phyloP scores from a whole-genome alignment of 2,888 invertebrate genomes.

The Myopa testacea region DNA sequence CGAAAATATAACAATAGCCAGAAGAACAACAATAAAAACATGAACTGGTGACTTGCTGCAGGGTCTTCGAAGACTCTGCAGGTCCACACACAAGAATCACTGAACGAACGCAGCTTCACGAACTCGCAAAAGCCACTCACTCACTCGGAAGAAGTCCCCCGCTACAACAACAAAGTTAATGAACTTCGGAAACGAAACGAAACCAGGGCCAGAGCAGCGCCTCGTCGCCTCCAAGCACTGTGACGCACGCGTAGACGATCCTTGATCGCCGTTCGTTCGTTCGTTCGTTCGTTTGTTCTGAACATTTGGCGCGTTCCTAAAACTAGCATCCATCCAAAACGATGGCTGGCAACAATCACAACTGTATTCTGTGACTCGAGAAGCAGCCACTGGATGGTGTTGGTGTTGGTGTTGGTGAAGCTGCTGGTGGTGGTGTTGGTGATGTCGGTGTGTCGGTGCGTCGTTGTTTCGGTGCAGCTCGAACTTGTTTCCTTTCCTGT shows the following conservation, averaged over 20 bases:
- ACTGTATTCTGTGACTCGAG: background rate
- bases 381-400: background rate
- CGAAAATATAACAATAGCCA: background rate
- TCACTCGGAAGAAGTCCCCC: background rate
- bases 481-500: constrained; percentile 1
- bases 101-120: constrained; percentile 17
- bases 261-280: background rate
- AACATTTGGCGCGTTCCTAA: background rate
- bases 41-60: constrained; percentile 12
- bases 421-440: background rate
- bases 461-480: background rate
- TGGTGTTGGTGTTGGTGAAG: background rate
- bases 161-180: constrained; percentile 24
- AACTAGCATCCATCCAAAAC: background rate
- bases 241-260: constrained; percentile 30
- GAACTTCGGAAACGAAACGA: constrained; percentile 9
- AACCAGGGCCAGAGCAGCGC: background rate
- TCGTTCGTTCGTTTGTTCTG: background rate
- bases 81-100: background rate
- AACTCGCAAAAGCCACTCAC: constrained; percentile 21
- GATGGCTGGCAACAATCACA: background rate
- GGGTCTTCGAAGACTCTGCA: constrained; percentile 12
- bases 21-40: background rate
- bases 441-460: background rate
- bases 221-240: constrained; percentile 2